A percentile compares a stretch with the other conserved stretches of the same genome.
Evolutionary conservation across 37 sponge, comb jelly and placozoan genomes (phyloP).

Genomic region (Petrosia ficiformis): DNA sequence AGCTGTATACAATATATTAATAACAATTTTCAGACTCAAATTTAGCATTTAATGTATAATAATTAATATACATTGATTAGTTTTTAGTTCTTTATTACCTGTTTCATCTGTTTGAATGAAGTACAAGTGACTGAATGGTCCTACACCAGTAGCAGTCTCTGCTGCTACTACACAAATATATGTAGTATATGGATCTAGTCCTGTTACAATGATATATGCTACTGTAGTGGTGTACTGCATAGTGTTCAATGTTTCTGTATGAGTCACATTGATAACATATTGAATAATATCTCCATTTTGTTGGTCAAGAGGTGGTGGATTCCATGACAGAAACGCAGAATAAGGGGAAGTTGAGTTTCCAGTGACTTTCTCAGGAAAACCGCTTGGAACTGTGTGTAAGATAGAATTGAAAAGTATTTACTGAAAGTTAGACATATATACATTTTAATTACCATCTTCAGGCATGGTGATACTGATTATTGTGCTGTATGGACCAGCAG

Average conservation of each 20-base stretch:
- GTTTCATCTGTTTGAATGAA: constrained; percentile 15
- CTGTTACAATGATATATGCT: not conserved
- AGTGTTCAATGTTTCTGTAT: constrained; percentile 4
- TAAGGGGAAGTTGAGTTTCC: not conserved
- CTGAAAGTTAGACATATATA: not conserved
- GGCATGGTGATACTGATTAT: constrained; percentile 9
- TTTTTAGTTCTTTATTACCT: no score
- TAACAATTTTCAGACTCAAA: not conserved
- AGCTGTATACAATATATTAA: constrained; percentile 3
- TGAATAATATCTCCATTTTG: constrained; percentile 5
- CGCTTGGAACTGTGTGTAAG: constrained; percentile 11
- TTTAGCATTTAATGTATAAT: no score
- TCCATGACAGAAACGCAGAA: constrained; percentile 2
- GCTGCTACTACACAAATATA: constrained; percentile 32
- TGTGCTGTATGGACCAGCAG: constrained; percentile 31
- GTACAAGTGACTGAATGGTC: constrained; percentile 27
- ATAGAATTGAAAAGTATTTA: not conserved
- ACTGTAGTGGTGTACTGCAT: not conserved
- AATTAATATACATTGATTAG: no score
- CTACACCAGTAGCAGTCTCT: constrained; percentile 26
- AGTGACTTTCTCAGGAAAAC: not conserved
- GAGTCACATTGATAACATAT: not conserved
- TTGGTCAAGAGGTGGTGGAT: constrained; percentile 7
- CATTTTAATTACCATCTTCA: constrained; percentile 15
- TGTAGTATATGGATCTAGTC: constrained; percentile 11